phyloP scores from a whole-genome alignment of 2,113 vertebrate species.

The Toxostoma redivivum region DNA sequence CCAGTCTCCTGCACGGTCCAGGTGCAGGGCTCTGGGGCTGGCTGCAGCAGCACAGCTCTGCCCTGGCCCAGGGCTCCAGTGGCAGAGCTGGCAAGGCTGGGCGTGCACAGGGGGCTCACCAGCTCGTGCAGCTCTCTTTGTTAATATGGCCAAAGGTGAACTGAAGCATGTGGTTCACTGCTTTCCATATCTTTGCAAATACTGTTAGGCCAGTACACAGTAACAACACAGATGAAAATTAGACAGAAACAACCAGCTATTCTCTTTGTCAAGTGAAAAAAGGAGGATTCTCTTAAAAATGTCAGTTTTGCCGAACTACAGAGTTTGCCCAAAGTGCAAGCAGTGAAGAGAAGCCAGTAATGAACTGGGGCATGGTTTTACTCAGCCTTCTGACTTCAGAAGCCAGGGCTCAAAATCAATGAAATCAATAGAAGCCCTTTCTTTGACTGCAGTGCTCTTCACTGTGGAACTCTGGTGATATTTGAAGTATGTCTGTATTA shows the following conservation, averaged over 20 bases:
- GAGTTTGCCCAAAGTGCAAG: not conserved
- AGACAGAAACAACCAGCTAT: not conserved
- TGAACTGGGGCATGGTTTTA: not conserved
- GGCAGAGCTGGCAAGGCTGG: not conserved
- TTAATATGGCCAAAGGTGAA: not conserved
- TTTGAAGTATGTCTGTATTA: not conserved
- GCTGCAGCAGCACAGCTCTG: not conserved
- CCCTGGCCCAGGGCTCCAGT: not conserved
- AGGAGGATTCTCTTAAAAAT: not conserved
- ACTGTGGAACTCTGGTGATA: not conserved
- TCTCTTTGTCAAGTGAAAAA: not conserved
- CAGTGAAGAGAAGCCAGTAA: not conserved
- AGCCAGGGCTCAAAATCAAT: not conserved
- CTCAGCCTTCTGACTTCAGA: not conserved
- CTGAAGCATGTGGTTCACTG: not conserved
- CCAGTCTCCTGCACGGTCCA: not conserved
- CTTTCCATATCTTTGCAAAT: not conserved
- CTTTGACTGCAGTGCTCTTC: not conserved
- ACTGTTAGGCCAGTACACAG: not conserved
- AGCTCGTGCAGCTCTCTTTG: slow-evolving; percentile 4
- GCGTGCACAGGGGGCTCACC: not conserved
- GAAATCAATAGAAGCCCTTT: not conserved
- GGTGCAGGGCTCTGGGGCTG: slow-evolving; percentile 16
- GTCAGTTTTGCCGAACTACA: not conserved
- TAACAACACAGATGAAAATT: not conserved